Evolutionary conservation across 2,888 invertebrate species (phyloP), one percentile per base, ranked within the genome.

Genomic region (Drosophila ezoana): DNA sequence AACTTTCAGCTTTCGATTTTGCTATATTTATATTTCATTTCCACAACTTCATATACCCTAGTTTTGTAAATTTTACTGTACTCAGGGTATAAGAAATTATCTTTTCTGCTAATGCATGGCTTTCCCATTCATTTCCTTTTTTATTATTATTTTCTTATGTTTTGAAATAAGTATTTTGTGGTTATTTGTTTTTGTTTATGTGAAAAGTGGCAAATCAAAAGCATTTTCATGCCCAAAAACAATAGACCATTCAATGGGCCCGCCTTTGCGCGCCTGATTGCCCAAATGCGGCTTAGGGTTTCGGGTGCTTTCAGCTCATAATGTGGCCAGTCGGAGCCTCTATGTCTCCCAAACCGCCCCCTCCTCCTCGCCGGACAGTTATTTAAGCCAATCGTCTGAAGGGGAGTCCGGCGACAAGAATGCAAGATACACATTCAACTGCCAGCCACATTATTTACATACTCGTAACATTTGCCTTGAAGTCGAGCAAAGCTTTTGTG

Each of bases 221-320:
- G 89, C 89, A 86, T 88, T 88, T 88, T 70, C 78, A 58, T 75
- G 84, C 70, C 28, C 51, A 62, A 65, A 85, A 79, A 72, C 78
- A 77, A 86, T 72, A 71, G 76, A 64, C 72, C 74, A 82, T 81
- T 74, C 66, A 77, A 68, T 71, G 66, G 70, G 64, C 60, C 60
- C 71, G 70, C 48, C 70, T 65, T 58, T 72, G 62, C 35, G 23
- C 65, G 63, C 45, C 68, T 66, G 78, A 75, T 84, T 74, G 84
- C 84, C 84, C 72, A 88, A 86, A 77, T 88, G 77, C 74, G 83
- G 74, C 89, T 78, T 80, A 68, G 62, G 58, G 9, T 16, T 64
- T 41, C 44, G 32, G 28, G 33, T 63, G 66, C 73, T 63, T 67
- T 60, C 59, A 52, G 37, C 56, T 35, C 44, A 60, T 53, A 61